Base-by-base conservation (phyloP, 2,113 vertebrate species). In the Marmota flaviventris region DNA sequence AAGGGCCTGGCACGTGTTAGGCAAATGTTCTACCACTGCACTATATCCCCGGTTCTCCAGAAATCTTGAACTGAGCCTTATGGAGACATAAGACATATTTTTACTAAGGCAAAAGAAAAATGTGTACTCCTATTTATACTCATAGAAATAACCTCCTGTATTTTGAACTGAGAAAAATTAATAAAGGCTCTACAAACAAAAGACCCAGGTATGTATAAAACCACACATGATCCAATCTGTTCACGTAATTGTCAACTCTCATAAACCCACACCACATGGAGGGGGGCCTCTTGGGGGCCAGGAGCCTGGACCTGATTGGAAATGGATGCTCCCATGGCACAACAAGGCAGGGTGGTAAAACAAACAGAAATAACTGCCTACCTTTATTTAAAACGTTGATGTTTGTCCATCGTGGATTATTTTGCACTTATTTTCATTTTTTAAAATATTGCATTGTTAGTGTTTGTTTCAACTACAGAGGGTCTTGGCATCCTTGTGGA, bases 161-260 rank as follows among this genome's bases (percentile, higher is more conserved):
- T 61, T 82, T 78, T 92, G 84, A 92, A 77, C 25, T 29, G 65
- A 86, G 34, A 69, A 95, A 82, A 88, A 63, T 29, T 45, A 93
- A 88, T 79, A 58, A 88, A 94, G 91, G 8, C 27, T 86, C 76
- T 84, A 34, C 17, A 42, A 29, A 65, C 61, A 85, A 72, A 93
- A 73, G 48, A 29, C 8, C 29, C 32, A 25, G 56, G 51, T 82
- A 22, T 69, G 42, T 17, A 92, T 58, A 86, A 91, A 95, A 78
- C 12, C 45, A 56, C 51, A 1, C 10, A 48, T 83, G 24, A 56
- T 22, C 73, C 76, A 48, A 37, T 85, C 91, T 56, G 18, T 84
- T 69, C 17, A 34, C 34, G 76, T 11, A 42, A 25, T 27, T 65
- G 25, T 37, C 51, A 84, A 34, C 7, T n/a, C 63, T n/a, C 7